phyloP scores from a whole-genome alignment of 2,797 vertebrate genomes.

The Periophthalmus magnuspinnatus region DNA sequence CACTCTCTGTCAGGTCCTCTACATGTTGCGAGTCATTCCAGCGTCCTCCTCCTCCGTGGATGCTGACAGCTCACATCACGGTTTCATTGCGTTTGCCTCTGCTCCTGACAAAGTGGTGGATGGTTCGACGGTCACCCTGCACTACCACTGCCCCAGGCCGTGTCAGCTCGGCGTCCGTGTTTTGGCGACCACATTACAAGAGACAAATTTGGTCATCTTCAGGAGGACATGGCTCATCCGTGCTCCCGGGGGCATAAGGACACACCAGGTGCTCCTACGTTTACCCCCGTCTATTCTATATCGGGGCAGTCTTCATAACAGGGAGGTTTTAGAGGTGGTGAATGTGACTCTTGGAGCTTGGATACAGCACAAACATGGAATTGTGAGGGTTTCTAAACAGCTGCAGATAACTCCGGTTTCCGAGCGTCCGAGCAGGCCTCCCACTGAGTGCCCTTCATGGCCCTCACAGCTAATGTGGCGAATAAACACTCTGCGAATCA shows the following conservation, averaged over 20 bases:
- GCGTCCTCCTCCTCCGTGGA: constrained; percentile 24
- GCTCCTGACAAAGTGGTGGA: constrained; percentile 79
- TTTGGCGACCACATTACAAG: constrained; percentile 77
- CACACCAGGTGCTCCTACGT: constrained; percentile 75
- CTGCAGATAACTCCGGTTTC: constrained; percentile 76
- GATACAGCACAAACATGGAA: constrained; percentile 67
- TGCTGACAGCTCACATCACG: constrained; percentile 47
- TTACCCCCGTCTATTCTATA: constrained; percentile 84
- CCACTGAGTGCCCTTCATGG: constrained; percentile 84
- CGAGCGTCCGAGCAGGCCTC: constrained; percentile 78
- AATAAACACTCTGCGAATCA: constrained; percentile 71
- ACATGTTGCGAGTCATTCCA: constrained; percentile 67
- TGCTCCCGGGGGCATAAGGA: constrained; percentile 63
- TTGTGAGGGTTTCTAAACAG: constrained; percentile 74
- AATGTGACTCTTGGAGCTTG: constrained; percentile 83
- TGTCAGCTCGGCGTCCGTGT: constrained; percentile 85
- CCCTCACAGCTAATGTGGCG: constrained; percentile 80
- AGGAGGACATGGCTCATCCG: constrained; percentile 83
- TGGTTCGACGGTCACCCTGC: constrained; percentile 77
- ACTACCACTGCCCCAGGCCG: constrained; percentile 83
- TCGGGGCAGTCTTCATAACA: constrained; percentile 78
- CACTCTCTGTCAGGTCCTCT: constrained; percentile 68
- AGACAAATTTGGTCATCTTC: constrained; percentile 80
- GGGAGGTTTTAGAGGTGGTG: constrained; percentile 69
- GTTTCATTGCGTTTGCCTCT: constrained; percentile 82